phyloP scores from a whole-genome alignment of 2,888 invertebrate species.

The Corythucha ciliata region DNA sequence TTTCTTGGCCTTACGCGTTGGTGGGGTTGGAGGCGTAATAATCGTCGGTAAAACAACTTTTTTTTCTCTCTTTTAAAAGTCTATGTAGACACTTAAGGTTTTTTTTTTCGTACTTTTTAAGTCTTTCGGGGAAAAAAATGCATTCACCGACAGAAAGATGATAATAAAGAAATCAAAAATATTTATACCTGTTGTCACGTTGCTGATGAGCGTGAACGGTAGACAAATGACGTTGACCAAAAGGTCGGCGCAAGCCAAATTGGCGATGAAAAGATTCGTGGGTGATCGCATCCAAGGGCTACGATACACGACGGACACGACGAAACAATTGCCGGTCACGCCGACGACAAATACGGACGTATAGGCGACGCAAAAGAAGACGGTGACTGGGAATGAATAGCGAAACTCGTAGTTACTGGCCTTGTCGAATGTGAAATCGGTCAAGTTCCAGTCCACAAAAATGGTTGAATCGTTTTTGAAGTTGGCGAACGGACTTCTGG shows the following conservation, averaged over 20 bases:
- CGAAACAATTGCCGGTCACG: constrained; percentile 42
- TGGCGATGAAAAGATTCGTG: constrained; percentile 49
- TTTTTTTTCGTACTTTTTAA: too few species aligned
- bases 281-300: constrained; percentile 44
- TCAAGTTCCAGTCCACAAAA: constrained; percentile 17
- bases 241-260: constrained; percentile 49
- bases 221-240: constrained; percentile 49
- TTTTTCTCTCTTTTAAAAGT: too few species aligned
- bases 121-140: too few species aligned
- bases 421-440: constrained; percentile 8
- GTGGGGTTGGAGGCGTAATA: too few species aligned
- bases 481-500: not conserved
- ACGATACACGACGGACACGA: constrained; percentile 41
- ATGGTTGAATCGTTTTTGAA: too few species aligned
- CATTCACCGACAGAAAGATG: too few species aligned
- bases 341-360: constrained; percentile 42
- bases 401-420: constrained; percentile 27
- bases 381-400: constrained; percentile 35
- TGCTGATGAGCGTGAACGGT: constrained; percentile 49
- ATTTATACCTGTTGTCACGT: constrained; percentile 46
- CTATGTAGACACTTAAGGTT: too few species aligned
- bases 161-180: not conserved
- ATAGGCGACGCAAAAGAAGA: constrained; percentile 42
- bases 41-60: too few species aligned
- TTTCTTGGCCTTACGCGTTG: too few species aligned